Conservation (phyloP, 2,888 invertebrate species). For the Podotricha telesiphe region DNA sequence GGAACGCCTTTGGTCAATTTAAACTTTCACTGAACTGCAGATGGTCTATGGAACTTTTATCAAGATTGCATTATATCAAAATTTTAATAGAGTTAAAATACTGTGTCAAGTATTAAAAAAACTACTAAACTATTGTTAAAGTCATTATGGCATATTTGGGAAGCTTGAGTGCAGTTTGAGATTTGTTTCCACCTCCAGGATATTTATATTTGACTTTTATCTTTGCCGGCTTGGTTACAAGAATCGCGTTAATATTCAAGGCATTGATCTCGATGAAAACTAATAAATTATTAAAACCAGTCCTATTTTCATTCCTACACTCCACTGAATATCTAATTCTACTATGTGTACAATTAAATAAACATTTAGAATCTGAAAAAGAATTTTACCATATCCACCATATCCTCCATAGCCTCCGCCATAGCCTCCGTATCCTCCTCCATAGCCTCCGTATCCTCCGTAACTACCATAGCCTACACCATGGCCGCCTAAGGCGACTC, state of each 20-base stretch:
- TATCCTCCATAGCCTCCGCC: slow-evolving; percentile 30
- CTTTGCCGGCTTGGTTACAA: too few relatives aligned
- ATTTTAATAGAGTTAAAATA: slow-evolving; percentile 33
- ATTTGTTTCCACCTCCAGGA: too few relatives aligned
- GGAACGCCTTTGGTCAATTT: slow-evolving; percentile 62
- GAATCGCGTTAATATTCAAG: too few relatives aligned
- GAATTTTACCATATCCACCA: slow-evolving; percentile 36
- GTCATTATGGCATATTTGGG: not conserved
- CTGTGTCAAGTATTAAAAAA: slow-evolving; percentile 17
- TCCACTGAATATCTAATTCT: not conserved
- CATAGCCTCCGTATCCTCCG: slow-evolving; percentile 38
- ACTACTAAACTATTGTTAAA: not conserved
- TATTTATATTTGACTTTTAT: too few relatives aligned
- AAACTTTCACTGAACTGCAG: slow-evolving; percentile 52
- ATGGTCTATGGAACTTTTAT: slow-evolving; percentile 31
- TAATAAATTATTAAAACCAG: too few relatives aligned
- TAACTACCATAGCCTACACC: slow-evolving; percentile 48
- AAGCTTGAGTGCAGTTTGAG: too few relatives aligned
- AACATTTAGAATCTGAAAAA: not conserved
- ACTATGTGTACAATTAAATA: too few relatives aligned
- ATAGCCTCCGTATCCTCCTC: slow-evolving; percentile 26
- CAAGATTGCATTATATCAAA: slow-evolving; percentile 28
- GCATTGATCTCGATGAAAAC: too few relatives aligned
- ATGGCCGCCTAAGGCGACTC: slow-evolving; percentile 9
- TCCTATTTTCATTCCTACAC: too few relatives aligned